A percentile compares a stretch with the other conserved stretches of the same genome.
Conservation (phyloP, 2,797 vertebrate genomes). For the Limosa lapponica region DNA sequence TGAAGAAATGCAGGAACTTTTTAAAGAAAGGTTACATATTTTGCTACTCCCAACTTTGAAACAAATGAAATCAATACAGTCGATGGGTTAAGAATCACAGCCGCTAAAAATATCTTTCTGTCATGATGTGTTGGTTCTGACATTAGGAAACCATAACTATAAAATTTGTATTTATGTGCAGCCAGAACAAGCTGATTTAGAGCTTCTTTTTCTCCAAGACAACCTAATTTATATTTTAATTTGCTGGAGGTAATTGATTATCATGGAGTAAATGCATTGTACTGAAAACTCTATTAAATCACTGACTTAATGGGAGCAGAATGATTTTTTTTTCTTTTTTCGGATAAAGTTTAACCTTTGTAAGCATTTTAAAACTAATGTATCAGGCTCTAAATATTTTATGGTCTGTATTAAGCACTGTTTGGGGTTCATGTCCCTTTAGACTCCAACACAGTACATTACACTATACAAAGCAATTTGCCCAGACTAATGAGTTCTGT, state of each 20-base stretch:
- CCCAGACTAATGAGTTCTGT: conserved; percentile 76
- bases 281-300: conserved; percentile 74
- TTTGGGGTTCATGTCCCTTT: conserved; percentile 67
- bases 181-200: conserved; percentile 61
- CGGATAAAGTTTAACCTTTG: conserved; percentile 57
- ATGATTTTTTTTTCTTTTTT: conserved; percentile 2
- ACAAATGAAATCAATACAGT: not conserved
- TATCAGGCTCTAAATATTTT: conserved; percentile 80
- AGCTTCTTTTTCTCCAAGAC: conserved; percentile 50
- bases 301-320: conserved; percentile 55
- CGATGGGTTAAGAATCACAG: not conserved
- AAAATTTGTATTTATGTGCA: conserved; percentile 55
- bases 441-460: conserved; percentile 69
- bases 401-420: conserved; percentile 77
- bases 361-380: conserved; percentile 76
- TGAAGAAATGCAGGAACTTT: not conserved
- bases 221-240: conserved; percentile 76
- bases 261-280: conserved; percentile 70
- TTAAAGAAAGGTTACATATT: not conserved
- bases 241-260: conserved; percentile 76
- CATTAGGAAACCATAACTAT: conserved; percentile 27
- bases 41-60: not conserved
- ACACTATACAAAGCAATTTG: conserved; percentile 78
- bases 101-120: not conserved
- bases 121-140: conserved; percentile 27